phyloP scores from a whole-genome alignment of 1,140 invertebrate species.

The Drosophila sechellia region DNA sequence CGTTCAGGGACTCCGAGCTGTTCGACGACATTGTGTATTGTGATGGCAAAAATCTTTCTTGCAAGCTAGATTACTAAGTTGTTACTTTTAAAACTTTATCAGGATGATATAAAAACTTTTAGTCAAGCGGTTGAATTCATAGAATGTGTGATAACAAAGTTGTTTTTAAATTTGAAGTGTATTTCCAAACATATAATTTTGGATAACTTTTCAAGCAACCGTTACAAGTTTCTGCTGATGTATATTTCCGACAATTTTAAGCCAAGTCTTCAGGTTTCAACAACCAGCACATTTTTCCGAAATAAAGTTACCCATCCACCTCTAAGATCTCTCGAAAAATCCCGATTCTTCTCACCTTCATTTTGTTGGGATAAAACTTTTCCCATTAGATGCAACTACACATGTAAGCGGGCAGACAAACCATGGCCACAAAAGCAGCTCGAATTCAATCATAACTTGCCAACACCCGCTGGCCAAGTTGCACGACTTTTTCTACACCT shows the following conservation, averaged over 20 bases:
- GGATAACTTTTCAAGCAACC: too few species aligned
- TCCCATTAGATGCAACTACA: slow-evolving; percentile 61
- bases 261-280: neutral
- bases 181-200: too few species aligned
- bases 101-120: too few species aligned
- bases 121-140: too few species aligned
- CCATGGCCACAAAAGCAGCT: slow-evolving; percentile 65
- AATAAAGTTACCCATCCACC: slow-evolving; percentile 1
- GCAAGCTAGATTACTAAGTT: neutral
- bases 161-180: too few species aligned
- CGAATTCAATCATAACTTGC: slow-evolving; percentile 79
- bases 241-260: too few species aligned
- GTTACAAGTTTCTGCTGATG: too few species aligned
- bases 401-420: slow-evolving; percentile 29
- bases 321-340: slow-evolving; percentile 1
- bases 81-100: neutral
- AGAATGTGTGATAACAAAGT: too few species aligned
- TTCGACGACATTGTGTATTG: neutral
- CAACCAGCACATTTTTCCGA: neutral
- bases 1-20: neutral
- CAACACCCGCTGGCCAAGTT: slow-evolving; percentile 41
- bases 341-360: slow-evolving; percentile 1
- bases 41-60: neutral
- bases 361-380: slow-evolving; percentile 44
- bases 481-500: slow-evolving; percentile 1